These are phyloP conservation scores for Meteorus cinctellus DNA, from an alignment of 2,888 invertebrate genomes.

Conservation along the genomic window DNA sequence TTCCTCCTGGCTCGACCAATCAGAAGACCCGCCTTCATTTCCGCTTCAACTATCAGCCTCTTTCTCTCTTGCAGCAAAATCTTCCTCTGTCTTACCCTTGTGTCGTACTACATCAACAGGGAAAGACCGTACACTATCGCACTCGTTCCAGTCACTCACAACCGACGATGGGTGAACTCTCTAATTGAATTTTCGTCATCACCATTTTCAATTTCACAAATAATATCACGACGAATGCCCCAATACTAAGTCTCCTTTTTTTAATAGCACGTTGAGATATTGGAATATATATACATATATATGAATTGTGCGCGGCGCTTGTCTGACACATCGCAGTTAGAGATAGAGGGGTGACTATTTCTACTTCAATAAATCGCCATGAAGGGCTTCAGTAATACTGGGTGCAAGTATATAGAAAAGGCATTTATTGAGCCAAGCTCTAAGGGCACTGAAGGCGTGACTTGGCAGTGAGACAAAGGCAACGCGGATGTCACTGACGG, in stretches of 20 bases:
- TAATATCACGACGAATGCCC: neutral
- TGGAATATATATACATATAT: constrained; percentile 1
- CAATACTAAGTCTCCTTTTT: neutral
- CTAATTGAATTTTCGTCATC: constrained; percentile 36
- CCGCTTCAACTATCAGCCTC: constrained; percentile 55
- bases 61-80: neutral
- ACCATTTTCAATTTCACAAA: constrained; percentile 37
- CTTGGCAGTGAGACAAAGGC: constrained; percentile 65
- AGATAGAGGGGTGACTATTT: constrained; percentile 22
- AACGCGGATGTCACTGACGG: constrained; percentile 60
- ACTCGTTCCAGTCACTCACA: constrained; percentile 26
- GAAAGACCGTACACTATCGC: neutral
- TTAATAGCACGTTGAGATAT: constrained; percentile 9
- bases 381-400: constrained; percentile 4
- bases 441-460: constrained; percentile 62
- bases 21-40: constrained; percentile 71
- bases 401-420: constrained; percentile 46
- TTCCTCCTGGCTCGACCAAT: constrained; percentile 70
- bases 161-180: constrained; percentile 26
- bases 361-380: constrained; percentile 22
- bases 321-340: constrained; percentile 26
- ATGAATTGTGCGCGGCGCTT: neutral
- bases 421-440: constrained; percentile 61
- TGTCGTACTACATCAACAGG: neutral
- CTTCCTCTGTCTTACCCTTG: neutral